Evolutionary conservation across 2,113 vertebrate species (phyloP).

Genomic region (Platanista minor): DNA sequence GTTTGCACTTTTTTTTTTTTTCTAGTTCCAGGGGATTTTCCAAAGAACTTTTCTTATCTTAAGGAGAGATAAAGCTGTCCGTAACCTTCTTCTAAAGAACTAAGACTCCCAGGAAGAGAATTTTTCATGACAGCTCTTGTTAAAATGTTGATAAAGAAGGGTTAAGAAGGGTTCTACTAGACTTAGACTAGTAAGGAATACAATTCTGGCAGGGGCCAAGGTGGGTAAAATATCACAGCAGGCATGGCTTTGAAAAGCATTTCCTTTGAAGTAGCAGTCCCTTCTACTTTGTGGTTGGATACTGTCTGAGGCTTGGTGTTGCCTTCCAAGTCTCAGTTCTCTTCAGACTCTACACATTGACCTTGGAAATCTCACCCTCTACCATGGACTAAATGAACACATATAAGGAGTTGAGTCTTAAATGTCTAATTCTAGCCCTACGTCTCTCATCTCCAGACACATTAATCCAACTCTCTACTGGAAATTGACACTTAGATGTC

Average conservation of each 20-base stretch:
- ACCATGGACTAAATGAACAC: neutral
- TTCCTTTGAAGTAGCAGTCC: neutral
- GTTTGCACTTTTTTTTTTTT: neutral
- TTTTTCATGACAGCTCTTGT: neutral
- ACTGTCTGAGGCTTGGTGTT: neutral
- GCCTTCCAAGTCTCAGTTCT: neutral
- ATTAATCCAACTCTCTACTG: constrained; percentile 61
- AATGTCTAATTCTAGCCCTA: constrained; percentile 19
- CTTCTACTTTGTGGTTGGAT: neutral
- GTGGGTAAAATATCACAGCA: neutral
- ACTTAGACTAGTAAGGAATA: neutral
- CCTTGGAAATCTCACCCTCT: neutral
- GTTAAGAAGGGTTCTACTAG: neutral
- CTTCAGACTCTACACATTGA: neutral
- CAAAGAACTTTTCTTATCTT: neutral
- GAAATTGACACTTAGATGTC: constrained; percentile 37
- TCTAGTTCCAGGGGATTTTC: neutral
- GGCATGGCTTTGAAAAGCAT: neutral
- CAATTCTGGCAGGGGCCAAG: neutral
- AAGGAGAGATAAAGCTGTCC: neutral
- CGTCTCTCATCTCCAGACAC: constrained; percentile 47
- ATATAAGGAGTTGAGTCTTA: neutral
- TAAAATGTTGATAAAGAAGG: neutral
- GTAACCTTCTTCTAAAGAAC: neutral
- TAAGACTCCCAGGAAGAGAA: neutral